Percentiles rank a stretch among this genome's conserved stretches.
These are phyloP conservation scores for Polypedilum pembai DNA, from an alignment of 1,140 invertebrate genomes.

Conservation along the genomic window DNA sequence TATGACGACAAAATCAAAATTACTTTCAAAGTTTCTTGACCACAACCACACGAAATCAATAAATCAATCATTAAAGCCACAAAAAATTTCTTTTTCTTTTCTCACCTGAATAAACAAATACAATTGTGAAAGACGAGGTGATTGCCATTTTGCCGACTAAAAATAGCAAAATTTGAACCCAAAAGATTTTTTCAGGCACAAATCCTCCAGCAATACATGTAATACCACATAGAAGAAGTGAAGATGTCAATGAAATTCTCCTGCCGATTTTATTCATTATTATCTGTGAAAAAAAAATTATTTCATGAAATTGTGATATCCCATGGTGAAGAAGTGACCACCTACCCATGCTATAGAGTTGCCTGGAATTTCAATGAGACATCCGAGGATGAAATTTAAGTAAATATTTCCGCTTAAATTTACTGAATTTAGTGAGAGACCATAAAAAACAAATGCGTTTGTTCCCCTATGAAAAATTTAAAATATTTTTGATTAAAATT, in stretches of 20 bases:
- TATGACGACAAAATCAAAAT: too few relatives aligned
- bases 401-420: conserved; percentile 59
- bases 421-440: conserved; percentile 60
- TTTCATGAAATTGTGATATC: conserved; percentile 29
- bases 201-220: conserved; percentile 47
- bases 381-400: conserved; percentile 51
- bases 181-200: conserved; percentile 37
- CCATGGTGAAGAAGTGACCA: neutral
- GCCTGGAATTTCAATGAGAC: conserved; percentile 53
- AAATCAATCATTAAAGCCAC: too few relatives aligned
- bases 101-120: conserved; percentile 50
- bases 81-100: neutral
- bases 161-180: conserved; percentile 49
- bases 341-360: conserved; percentile 42
- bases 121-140: conserved; percentile 52
- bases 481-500: neutral
- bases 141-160: conserved; percentile 57
- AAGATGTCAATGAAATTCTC: conserved; percentile 45
- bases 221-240: conserved; percentile 49
- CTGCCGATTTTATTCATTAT: conserved; percentile 49
- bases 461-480: conserved; percentile 41
- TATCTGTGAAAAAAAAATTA: conserved; percentile 39
- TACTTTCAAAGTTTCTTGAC: too few relatives aligned
- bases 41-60: too few relatives aligned
- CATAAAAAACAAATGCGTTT: conserved; percentile 64